Percentiles rank a stretch among this genome's conserved stretches.
phyloP scores from a whole-genome alignment of 2,797 vertebrate genomes.

The Pteronotus mesoamericanus region DNA sequence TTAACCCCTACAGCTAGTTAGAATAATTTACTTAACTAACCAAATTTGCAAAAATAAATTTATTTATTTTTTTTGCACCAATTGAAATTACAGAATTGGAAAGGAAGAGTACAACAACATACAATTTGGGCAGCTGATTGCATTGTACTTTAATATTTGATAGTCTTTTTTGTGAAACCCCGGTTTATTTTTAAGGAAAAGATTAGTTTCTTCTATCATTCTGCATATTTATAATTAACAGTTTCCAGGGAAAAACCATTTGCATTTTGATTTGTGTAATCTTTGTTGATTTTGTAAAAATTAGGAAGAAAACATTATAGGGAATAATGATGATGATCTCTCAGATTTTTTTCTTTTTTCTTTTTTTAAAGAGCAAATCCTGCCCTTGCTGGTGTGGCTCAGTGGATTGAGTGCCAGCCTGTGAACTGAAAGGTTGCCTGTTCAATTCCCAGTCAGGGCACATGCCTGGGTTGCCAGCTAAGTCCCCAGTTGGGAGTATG shows the following conservation, averaged over 20 bases:
- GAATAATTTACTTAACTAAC: conserved; percentile 35
- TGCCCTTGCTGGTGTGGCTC: no score
- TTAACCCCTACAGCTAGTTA: not conserved
- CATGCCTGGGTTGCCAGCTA: no score
- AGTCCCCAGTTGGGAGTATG: no score
- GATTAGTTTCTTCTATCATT: conserved; percentile 44
- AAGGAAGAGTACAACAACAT: conserved; percentile 4
- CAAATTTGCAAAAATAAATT: conserved; percentile 29
- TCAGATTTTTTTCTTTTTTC: not conserved
- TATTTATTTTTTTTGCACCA: conserved; percentile 54
- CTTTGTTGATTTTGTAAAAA: conserved; percentile 53
- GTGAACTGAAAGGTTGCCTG: no score
- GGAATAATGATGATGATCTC: not conserved
- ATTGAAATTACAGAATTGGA: conserved; percentile 24
- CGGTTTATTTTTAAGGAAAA: conserved; percentile 58
- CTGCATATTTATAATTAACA: conserved; percentile 44
- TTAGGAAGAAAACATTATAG: conserved; percentile 53
- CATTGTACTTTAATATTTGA: not conserved
- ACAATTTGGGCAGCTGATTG: conserved; percentile 29
- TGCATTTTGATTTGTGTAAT: not conserved
- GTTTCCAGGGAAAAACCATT: conserved; percentile 17
- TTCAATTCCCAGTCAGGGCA: no score
- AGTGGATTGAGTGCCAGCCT: no score
- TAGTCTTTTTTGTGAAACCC: not conserved
- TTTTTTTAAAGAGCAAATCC: not conserved